Percentiles rank a stretch among this genome's conserved stretches.
phyloP scores from a whole-genome alignment of 2,113 vertebrate genomes.

The Turdus rufiventris region DNA sequence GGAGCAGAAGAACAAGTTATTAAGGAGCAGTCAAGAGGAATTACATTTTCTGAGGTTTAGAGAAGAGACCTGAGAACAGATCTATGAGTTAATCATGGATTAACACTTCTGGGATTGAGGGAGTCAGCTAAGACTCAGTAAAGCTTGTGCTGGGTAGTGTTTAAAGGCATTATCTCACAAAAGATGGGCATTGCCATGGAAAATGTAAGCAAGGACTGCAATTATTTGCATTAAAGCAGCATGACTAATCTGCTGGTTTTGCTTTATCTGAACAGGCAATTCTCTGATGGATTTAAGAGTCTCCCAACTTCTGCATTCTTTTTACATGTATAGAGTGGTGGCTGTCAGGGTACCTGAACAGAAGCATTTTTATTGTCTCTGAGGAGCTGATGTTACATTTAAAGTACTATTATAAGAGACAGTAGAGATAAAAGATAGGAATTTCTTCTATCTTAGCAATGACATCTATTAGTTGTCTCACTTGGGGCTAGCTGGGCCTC shows the following conservation, averaged over 20 bases:
- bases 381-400: background rate
- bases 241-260: slow-evolving; percentile 34
- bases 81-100: slow-evolving; percentile 44
- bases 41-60: slow-evolving; percentile 37
- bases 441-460: background rate
- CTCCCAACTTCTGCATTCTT: background rate
- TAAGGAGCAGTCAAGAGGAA: slow-evolving; percentile 19
- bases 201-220: slow-evolving; percentile 22
- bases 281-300: background rate
- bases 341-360: background rate
- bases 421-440: background rate
- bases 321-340: background rate
- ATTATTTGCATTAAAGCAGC: slow-evolving; percentile 42
- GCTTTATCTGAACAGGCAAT: background rate
- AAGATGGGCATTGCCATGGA: slow-evolving; percentile 19
- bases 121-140: background rate
- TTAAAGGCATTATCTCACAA: slow-evolving; percentile 42
- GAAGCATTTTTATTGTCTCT: background rate
- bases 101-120: slow-evolving; percentile 30
- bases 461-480: background rate
- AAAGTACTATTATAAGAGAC: background rate
- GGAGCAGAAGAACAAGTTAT: background rate
- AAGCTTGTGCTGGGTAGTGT: background rate
- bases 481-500: background rate
- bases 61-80: slow-evolving; percentile 15